Base-by-base conservation (phyloP, 2,888 invertebrate genomes). In the Pollenia angustigena region DNA sequence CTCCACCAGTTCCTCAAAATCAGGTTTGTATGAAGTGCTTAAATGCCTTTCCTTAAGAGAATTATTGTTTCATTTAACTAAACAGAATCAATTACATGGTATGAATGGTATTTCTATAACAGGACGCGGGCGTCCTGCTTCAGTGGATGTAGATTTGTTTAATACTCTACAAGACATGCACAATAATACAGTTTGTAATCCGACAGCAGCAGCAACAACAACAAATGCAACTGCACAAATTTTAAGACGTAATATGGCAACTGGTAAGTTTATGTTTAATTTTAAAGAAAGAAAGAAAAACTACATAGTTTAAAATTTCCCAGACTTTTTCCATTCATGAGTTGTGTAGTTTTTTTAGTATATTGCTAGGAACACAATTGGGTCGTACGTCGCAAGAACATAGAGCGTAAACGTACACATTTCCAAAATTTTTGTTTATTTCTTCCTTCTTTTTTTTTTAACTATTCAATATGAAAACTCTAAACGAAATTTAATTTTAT, bases 1-100 rank as follows among this genome's bases (percentile, higher is more conserved):
- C 97, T 1, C 97, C 97, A 14, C 94, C 96, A 68, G 97, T 97
- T 12, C 94, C 96, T 80, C 95, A 94, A 90, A 95, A 95, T 92
- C 93, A 93, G 90, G 94, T 93, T 86, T 78, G 85, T 88, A 64
- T 52, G 62, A 74, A 9, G 52, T 44, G 62, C 52, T 81, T 46
- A 40, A 79, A 75, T 58, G 40, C 76, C 75, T 14, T 0, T 46
- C 23, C 62, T 80, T 80, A 74, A 78, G 75, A 88, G 66, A 81
- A 78, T 76, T 85, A 64, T 85, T 79, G 81, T 87, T 54, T 66
- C 46, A 85, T 62, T 88, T 76, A 74, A 60, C 82, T 87, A 46
- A 76, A 66, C 92, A 93, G 89, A 91, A 91, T 88, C 93, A 93
- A 88, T 89, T 94, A 89, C 93, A 93, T 85, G 92, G 91, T 85